Evolutionary conservation across 2,113 vertebrate genomes (phyloP), one percentile per base, ranked within the genome.

Genomic region (Thinocorus orbignyianus): DNA sequence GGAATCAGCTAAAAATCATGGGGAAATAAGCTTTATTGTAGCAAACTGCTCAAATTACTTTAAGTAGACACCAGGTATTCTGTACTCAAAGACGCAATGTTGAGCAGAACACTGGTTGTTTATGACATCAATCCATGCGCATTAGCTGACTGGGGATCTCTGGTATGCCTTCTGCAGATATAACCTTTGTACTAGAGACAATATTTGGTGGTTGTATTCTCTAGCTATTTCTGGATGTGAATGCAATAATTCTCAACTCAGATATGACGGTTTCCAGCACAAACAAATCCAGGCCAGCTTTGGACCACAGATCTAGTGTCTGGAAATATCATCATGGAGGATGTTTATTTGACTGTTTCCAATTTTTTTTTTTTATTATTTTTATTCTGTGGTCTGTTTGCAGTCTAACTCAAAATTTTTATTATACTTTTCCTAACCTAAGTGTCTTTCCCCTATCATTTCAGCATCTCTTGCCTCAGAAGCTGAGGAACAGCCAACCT

Each of bases 241-340:
- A 81, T 72, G 93, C 69, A 95, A 69, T 89, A 68, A 92, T 74
- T 62, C 37, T 78, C 77, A 41, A 81, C 86, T 88, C 91, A 81
- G 93, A 95, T 97, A 54, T 79, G 91, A 92, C 80, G 71, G 77
- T 86, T 82, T 95, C 96, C 96, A 97, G 93, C 83, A 84, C 81
- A 97, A 97, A 96, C 91, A 97, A 96, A 89, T 49, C 48, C 81
- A 81, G 69, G 84, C 83, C 77, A 83, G 72, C 83, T 71, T 89
- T 69, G 57, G n/a, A 81, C 77, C 89, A 68, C 8, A 30, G 77
- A 51, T 39, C n/a, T 70, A 57, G 54, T 84, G 83, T 81, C 95
- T 96, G 95, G 89, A 95, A 95, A 92, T 89, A 78, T 20, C 95
- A 95, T 76, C 81, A 52, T 31, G 49, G 78, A 96, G 84, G 81